phyloP scores from a whole-genome alignment of 2,888 invertebrate species.

The Idaea dimidiata region DNA sequence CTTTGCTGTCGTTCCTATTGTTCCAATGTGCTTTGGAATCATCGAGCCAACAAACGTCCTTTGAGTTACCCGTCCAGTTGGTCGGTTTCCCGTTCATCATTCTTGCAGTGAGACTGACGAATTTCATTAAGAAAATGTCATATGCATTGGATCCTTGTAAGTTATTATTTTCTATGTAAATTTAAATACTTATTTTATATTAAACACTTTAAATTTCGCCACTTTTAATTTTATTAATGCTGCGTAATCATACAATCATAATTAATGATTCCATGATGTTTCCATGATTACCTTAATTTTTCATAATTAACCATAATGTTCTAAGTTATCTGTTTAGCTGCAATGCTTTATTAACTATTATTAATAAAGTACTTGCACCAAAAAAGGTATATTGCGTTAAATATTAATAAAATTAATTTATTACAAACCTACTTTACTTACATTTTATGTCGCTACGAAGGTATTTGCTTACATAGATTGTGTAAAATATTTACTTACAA shows the following conservation, averaged over 20 bases:
- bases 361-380: too few species aligned
- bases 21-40: conserved; percentile 61
- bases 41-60: conserved; percentile 48
- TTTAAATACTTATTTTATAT: too few species aligned
- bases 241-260: too few species aligned
- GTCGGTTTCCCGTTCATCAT: conserved; percentile 92
- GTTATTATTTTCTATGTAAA: conserved; percentile 5
- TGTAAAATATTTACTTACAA: conserved; percentile 19
- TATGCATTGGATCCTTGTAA: conserved; percentile 82
- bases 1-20: conserved; percentile 51
- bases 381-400: too few species aligned
- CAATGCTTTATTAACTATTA: too few species aligned
- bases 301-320: too few species aligned
- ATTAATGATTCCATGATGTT: too few species aligned
- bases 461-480: conserved; percentile 11
- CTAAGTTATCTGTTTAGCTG: too few species aligned
- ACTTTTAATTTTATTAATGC: too few species aligned
- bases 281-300: too few species aligned
- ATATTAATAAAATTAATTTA: not conserved
- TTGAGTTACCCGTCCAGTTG: conserved; percentile 88
- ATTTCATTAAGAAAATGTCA: conserved; percentile 91
- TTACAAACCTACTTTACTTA: not conserved
- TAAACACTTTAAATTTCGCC: too few species aligned
- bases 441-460: not conserved
- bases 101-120: conserved; percentile 88